These are phyloP conservation scores for Eupithecia pulchellata DNA, from an alignment of 2,888 invertebrate species.

Conservation along the genomic window DNA sequence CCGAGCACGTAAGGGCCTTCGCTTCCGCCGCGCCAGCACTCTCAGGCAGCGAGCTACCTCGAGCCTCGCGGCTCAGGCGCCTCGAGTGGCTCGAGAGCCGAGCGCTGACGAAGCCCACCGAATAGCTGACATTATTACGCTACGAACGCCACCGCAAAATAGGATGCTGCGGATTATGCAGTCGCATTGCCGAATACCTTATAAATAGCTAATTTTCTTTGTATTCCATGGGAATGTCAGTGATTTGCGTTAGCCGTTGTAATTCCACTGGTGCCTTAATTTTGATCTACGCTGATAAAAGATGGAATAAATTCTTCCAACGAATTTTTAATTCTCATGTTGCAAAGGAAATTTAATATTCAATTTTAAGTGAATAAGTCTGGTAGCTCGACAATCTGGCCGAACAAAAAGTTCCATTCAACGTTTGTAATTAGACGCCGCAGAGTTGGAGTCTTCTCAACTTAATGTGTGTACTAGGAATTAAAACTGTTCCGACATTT, in stretches of 20 bases:
- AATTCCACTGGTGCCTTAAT: constrained; percentile 11
- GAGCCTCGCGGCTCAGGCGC: constrained; percentile 56
- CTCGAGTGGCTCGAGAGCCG: constrained; percentile 76
- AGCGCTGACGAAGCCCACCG: constrained; percentile 78
- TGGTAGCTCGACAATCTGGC: constrained; percentile 71
- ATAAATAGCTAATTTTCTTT: constrained; percentile 18
- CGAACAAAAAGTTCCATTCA: constrained; percentile 74
- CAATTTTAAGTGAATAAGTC: constrained; percentile 74
- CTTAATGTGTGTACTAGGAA: constrained; percentile 55
- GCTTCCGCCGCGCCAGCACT: constrained; percentile 83
- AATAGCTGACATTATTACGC: constrained; percentile 76
- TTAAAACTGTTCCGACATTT: constrained; percentile 46
- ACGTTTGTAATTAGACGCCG: constrained; percentile 77
- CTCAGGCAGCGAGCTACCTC: constrained; percentile 68
- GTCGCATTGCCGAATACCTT: constrained; percentile 51
- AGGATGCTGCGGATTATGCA: constrained; percentile 66
- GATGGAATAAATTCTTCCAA: constrained; percentile 43
- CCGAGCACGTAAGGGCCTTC: constrained; percentile 74
- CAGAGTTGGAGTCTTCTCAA: constrained; percentile 51
- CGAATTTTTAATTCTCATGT: constrained; percentile 53
- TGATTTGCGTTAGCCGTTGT: background rate
- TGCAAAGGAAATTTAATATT: constrained; percentile 67
- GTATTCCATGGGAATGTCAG: constrained; percentile 12
- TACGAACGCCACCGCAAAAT: constrained; percentile 69
- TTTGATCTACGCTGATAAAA: constrained; percentile 36